Conservation (phyloP, 2,797 vertebrate genomes). For the Sarcoramphus papa region DNA sequence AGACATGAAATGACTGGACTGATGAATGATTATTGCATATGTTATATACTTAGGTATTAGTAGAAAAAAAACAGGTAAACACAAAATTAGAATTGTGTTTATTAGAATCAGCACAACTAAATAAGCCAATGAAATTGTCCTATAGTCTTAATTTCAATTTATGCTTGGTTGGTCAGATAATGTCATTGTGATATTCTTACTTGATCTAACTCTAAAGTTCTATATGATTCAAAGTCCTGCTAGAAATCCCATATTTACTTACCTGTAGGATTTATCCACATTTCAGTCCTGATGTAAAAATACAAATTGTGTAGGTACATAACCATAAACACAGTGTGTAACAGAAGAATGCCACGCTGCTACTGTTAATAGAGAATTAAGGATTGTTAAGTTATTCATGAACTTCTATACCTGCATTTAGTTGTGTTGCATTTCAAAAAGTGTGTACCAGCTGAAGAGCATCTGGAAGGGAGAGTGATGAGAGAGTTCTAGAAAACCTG, state of each 20-base stretch:
- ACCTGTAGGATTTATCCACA: neutral
- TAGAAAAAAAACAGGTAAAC: neutral
- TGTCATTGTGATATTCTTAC: neutral
- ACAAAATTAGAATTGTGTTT: neutral
- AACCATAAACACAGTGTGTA: neutral
- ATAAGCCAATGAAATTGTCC: neutral
- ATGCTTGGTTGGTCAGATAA: neutral
- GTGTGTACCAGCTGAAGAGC: accelerated
- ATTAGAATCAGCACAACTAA: neutral
- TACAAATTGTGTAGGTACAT: neutral
- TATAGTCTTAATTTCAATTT: neutral
- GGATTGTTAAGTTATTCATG: neutral
- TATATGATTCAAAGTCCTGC: neutral
- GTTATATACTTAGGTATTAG: neutral
- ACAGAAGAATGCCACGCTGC: neutral
- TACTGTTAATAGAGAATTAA: neutral
- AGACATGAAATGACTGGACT: neutral
- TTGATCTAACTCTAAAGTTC: neutral
- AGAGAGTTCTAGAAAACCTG: neutral
- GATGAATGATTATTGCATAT: neutral
- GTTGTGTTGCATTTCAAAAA: neutral
- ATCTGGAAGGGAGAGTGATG: neutral
- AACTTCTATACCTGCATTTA: neutral
- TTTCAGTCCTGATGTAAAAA: neutral
- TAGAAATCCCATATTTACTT: neutral